Evolutionary conservation across 2,888 invertebrate species (phyloP).

Genomic region (Alsophila aescularia): DNA sequence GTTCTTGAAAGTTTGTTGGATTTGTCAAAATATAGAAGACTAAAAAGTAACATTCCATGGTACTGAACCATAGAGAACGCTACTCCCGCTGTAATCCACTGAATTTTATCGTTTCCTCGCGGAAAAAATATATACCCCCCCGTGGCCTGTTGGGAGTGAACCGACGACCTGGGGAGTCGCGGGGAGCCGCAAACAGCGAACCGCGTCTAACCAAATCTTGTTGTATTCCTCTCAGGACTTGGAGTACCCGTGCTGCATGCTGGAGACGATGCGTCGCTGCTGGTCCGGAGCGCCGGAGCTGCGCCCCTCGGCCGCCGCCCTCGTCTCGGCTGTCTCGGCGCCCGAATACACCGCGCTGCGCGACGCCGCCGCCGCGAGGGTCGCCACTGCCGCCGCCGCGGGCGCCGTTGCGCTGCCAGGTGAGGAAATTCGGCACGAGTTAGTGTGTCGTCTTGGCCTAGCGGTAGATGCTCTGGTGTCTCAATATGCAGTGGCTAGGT

Average conservation of each 20-base stretch:
- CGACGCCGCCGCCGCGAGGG: slow-evolving; percentile 57
- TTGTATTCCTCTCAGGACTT: slow-evolving; percentile 87
- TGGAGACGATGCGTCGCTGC: slow-evolving; percentile 98
- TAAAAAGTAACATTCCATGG: no score
- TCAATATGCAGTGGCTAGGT: neutral
- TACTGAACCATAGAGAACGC: no score
- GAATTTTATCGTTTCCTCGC: no score
- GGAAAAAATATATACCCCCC: no score
- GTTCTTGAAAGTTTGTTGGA: no score
- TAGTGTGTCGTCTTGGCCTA: neutral
- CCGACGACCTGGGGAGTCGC: no score
- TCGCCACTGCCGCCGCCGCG: slow-evolving; percentile 42
- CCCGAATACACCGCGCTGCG: slow-evolving; percentile 91
- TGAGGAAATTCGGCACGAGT: neutral
- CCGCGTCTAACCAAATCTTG: no score
- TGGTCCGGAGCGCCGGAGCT: slow-evolving; percentile 95
- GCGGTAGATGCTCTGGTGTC: neutral
- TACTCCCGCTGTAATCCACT: no score
- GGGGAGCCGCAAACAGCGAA: no score
- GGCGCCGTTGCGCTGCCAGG: slow-evolving; percentile 13
- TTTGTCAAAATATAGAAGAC: no score
- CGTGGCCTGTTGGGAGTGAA: no score
- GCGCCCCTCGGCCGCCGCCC: slow-evolving; percentile 97
- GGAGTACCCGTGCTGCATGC: slow-evolving; percentile 92
- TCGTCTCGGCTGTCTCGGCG: slow-evolving; percentile 95